These are phyloP conservation scores for Gavialis gangeticus DNA, from an alignment of 2,113 vertebrate species.

Conservation along the genomic window DNA sequence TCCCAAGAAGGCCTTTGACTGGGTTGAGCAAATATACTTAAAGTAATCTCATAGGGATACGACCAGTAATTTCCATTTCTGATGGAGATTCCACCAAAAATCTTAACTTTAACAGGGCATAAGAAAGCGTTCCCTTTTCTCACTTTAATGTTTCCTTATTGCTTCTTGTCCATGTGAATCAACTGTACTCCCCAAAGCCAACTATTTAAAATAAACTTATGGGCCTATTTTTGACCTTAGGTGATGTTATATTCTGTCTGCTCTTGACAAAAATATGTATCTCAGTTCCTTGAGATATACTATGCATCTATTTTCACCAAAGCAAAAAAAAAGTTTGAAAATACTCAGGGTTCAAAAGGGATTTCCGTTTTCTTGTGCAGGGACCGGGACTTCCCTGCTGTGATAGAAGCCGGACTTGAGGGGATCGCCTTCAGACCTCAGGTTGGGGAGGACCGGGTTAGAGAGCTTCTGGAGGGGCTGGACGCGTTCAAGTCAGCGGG, in stretches of 20 bases:
- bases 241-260: neutral
- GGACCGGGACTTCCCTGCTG: no score
- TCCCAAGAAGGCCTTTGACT: neutral
- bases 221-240: neutral
- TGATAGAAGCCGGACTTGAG: no score
- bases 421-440: no score
- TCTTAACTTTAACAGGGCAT: neutral
- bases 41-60: neutral
- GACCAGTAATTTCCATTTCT: slow-evolving; percentile 6
- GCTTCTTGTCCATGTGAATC: neutral
- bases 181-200: neutral
- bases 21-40: neutral
- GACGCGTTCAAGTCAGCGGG: no score
- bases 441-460: no score
- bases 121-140: neutral
- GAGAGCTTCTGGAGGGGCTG: no score
- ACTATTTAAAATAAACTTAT: neutral
- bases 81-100: neutral
- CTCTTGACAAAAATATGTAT: neutral
- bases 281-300: neutral
- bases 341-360: no score
- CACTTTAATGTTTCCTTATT: neutral
- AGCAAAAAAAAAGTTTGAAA: neutral
- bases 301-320: neutral
- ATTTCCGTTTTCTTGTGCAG: no score